Evolutionary conservation across 2,888 invertebrate genomes (phyloP).

Genomic region (Caenorhabditis virilis): DNA sequence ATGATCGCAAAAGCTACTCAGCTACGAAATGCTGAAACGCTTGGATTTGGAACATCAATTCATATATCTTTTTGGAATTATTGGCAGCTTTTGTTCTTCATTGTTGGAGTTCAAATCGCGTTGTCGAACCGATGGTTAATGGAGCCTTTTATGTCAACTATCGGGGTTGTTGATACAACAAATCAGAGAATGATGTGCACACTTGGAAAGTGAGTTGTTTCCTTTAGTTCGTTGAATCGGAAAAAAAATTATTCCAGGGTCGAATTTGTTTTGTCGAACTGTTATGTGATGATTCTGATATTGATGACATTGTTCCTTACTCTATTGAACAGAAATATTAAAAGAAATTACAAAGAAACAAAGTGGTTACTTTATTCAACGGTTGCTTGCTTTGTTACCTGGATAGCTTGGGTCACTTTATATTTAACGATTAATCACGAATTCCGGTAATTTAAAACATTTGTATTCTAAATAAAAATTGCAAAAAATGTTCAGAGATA

Average conservation of each 20-base stretch:
- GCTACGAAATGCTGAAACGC: conserved; percentile 64
- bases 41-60: conserved; percentile 53
- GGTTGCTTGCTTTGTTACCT: conserved; percentile 53
- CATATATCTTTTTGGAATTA: conserved; percentile 68
- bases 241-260: conserved; percentile 17
- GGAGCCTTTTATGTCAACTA: conserved; percentile 57
- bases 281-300: conserved; percentile 62
- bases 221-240: not conserved
- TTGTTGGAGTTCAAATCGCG: conserved; percentile 66
- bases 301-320: conserved; percentile 63
- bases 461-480: not conserved
- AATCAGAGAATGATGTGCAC: conserved; percentile 53
- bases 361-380: conserved; percentile 66
- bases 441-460: conserved; percentile 14
- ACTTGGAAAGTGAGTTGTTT: conserved; percentile 36
- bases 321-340: conserved; percentile 62
- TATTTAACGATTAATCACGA: conserved; percentile 47
- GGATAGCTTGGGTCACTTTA: conserved; percentile 57
- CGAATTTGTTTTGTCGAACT: conserved; percentile 57
- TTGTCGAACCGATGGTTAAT: conserved; percentile 57
- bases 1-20: conserved; percentile 67
- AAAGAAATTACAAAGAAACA: conserved; percentile 68
- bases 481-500: conserved; percentile 15
- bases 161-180: conserved; percentile 44
- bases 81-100: conserved; percentile 67